Conservation (phyloP, 2,888 invertebrate species). For the Arctia plantaginis region DNA sequence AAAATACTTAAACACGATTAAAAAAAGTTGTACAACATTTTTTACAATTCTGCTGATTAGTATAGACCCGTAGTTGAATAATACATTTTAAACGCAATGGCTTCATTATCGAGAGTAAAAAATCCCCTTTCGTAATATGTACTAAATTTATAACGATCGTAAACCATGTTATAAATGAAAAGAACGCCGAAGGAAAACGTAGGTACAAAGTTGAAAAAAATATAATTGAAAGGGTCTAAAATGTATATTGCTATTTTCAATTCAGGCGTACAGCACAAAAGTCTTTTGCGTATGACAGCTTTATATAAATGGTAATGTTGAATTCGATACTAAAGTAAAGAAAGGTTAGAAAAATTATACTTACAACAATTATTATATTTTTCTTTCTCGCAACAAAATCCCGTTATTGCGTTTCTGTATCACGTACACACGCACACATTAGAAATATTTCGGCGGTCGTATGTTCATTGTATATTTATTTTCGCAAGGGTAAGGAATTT, state of each 20-base stretch:
- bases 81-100: not conserved
- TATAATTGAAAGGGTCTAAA: not conserved
- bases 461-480: conserved; percentile 45
- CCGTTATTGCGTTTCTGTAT: conserved; percentile 42
- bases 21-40: not conserved
- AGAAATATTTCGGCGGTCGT: conserved; percentile 45
- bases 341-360: conserved; percentile 38
- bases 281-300: conserved; percentile 34
- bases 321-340: conserved; percentile 30
- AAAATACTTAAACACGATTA: not conserved
- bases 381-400: conserved; percentile 30
- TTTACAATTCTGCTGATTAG: not conserved
- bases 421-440: conserved; percentile 43
- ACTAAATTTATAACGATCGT: conserved; percentile 4
- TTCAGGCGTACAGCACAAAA: conserved; percentile 25
- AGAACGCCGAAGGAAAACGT: not conserved
- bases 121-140: not conserved
- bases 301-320: conserved; percentile 37
- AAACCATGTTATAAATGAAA: not conserved
- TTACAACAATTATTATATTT: conserved; percentile 35
- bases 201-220: not conserved
- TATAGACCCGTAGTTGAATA: not conserved
- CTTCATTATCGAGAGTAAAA: not conserved
- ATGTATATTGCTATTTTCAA: conserved; percentile 15
- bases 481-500: conserved; percentile 25